Evolutionary conservation across 2,888 invertebrate species (phyloP), one percentile per base, ranked within the genome.

Genomic region (Harpagoxenus sublaevis): DNA sequence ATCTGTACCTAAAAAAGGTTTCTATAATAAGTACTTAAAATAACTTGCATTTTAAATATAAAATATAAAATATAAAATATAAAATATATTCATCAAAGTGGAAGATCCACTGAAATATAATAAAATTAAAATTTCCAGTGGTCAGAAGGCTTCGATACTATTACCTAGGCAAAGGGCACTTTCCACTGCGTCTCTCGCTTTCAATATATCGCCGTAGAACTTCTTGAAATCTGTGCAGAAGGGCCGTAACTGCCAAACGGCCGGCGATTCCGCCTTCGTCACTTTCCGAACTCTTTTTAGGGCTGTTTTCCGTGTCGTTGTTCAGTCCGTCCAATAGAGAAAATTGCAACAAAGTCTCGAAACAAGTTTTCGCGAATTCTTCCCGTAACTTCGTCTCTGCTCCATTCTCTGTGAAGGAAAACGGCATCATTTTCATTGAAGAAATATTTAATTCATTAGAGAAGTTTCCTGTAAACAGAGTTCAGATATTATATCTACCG

Each of bases 351-450:
- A 99, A 95, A 0, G 99, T 99, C 95, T 99, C 99, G 94, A 99
- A 99, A 94, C 99, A 99, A 0, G 98, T 98, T 94, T 99, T 98
- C 65, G 99, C 99, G 95, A 99, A 99, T 94, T 99, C 99, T 95
- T 99, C 99, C 28, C 99, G 96, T 89, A 99, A 96, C 86, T 98
- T 97, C 0, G 94, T 94, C 84, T 95, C 95, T 3, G 93, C 92
- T 35, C 92, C 93, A 86, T 93, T 94, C 65, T 95, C 95, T 94
- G 60, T 23, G 31, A 8, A 31, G 39, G 0, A 71, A n/a, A 18
- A 62, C 39, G 4, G 4, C 2, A 31, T 55, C 8, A 6, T 4
- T 18, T 51, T 15, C 9, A 15, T 45, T 35, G 0, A 77, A 66
- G 5, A 83, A 55, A 62, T 45, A 65, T 77, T 63, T 55, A 23